phyloP scores from a whole-genome alignment of 2,888 invertebrate species.

The Koerneria pararmatus region DNA sequence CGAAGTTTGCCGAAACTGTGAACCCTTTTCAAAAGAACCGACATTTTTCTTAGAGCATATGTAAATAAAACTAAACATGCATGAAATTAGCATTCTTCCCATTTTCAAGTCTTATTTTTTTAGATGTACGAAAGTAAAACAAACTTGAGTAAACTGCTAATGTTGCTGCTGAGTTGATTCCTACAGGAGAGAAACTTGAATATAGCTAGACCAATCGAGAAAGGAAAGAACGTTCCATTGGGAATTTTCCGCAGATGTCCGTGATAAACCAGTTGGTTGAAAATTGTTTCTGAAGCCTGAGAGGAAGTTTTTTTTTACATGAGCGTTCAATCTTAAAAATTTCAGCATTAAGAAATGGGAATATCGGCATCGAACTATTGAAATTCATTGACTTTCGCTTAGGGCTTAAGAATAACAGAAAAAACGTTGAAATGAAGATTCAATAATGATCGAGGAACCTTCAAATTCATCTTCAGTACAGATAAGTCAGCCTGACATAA shows the following conservation, averaged over 20 bases:
- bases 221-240: conserved; percentile 71
- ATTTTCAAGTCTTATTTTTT: conserved; percentile 8
- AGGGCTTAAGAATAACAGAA: too few species aligned
- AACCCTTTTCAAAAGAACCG: too few species aligned
- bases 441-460: too few species aligned
- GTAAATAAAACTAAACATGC: neutral
- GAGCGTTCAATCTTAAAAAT: too few species aligned
- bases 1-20: too few species aligned
- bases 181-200: conserved; percentile 39
- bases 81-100: neutral
- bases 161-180: conserved; percentile 30
- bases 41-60: neutral
- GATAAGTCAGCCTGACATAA: too few species aligned
- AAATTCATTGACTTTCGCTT: too few species aligned
- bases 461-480: too few species aligned
- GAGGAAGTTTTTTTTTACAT: too few species aligned
- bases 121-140: conserved; percentile 6
- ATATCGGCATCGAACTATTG: too few species aligned
- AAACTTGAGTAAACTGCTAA: conserved; percentile 32
- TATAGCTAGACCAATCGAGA: conserved; percentile 59
- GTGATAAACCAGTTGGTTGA: conserved; percentile 71
- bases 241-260: conserved; percentile 68
- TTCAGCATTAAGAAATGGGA: too few species aligned
- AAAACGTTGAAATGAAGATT: too few species aligned
- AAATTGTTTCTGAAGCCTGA: conserved; percentile 74